Evolutionary conservation across 2,113 vertebrate genomes (phyloP), one percentile per base, ranked within the genome.

Genomic region (Pleuronectes platessa): DNA sequence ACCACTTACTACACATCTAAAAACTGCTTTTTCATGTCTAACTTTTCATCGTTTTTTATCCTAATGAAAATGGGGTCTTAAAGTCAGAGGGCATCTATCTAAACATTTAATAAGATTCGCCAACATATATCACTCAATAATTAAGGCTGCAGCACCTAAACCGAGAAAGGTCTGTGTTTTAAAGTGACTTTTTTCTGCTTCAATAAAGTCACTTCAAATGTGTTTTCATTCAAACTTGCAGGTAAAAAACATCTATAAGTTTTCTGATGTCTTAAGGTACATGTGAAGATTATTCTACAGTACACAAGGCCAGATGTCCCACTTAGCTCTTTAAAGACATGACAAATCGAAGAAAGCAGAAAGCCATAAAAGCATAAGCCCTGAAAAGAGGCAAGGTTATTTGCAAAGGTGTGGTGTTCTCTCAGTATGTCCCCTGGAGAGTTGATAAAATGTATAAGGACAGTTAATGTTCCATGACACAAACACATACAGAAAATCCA

Each of bases 351-450:
- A 27, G n/a, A 40, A 84, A 83, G 79, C 84, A 74, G 27, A 58
- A 66, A 79, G 82, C 66, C 21, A 54, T 21, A 23, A 42, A 79
- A 88, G 79, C 84, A 74, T 21, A 71, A 82, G 84, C 82, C 71
- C 71, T 87, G 82, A 66, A 70, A 82, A 79, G 42, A 81, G 35
- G 37, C 37, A n/a, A 58, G 72, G 70, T 81, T 62, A 74, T 65
- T 74, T 26, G 17, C 37, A n/a, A 24, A 62, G 55, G 35, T 31
- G 55, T 20, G 31, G 13, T 7, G 23, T 27, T 17, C 3, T n/a
- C 70, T 71, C 66, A 42, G 2, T 26, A 12, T 42, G 40, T 72
- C 68, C 62, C 62, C 84, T 71, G 18, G 23, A 70, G 23, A 0
- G 45, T 26, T 55, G 49, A 56, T 60, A 47, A 70, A 54, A 68